A percentile compares a stretch with the other conserved stretches of the same genome.
phyloP scores from a whole-genome alignment of 2,113 vertebrate species.

The Axis porcinus region DNA sequence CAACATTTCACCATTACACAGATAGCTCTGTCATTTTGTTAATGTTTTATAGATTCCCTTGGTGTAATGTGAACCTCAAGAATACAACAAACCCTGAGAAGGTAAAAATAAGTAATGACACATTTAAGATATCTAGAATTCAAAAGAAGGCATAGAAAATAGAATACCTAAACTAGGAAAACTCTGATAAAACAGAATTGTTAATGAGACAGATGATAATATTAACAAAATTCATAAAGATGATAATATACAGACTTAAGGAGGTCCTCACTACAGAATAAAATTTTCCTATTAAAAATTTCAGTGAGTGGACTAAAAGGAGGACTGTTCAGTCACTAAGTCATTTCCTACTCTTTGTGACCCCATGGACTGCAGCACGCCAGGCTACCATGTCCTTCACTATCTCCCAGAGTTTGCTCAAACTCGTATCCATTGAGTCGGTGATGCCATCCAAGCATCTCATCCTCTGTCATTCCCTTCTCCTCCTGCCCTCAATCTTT shows the following conservation, averaged over 20 bases:
- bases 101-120: not conserved
- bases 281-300: not conserved
- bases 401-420: not conserved
- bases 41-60: not conserved
- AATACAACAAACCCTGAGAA: not conserved
- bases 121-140: not conserved
- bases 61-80: not conserved
- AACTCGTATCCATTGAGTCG: not conserved
- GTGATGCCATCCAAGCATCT: not conserved
- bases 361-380: not conserved
- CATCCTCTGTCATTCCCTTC: not conserved
- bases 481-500: not conserved
- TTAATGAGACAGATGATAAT: not conserved
- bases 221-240: not conserved
- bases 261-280: not conserved
- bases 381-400: not conserved
- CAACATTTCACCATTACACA: not conserved
- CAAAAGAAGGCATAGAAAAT: not conserved
- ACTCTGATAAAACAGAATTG: not conserved
- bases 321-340: not conserved
- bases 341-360: not conserved
- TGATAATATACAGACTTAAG: not conserved
- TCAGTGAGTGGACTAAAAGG: not conserved
- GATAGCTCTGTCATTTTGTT: not conserved
- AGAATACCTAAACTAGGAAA: not conserved